A percentile compares a stretch with the other conserved stretches of the same genome.
These are phyloP conservation scores for Cydia splendana DNA, from an alignment of 1,140 invertebrate genomes.

Conservation along the genomic window DNA sequence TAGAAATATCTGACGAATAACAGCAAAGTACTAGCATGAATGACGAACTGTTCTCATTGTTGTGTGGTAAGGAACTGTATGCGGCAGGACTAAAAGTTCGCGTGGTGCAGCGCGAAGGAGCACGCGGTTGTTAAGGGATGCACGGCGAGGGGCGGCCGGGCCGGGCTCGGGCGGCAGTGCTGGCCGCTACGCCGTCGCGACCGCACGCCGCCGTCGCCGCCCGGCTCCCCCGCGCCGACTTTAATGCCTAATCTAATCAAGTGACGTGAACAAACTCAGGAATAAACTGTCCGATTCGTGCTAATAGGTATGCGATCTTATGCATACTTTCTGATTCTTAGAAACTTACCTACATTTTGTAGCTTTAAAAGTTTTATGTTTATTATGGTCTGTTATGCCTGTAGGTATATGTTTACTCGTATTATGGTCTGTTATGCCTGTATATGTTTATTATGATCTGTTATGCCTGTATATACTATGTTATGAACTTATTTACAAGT, in stretches of 20 bases:
- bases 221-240: conserved; percentile 20
- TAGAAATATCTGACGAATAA: no score
- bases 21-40: not conserved
- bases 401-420: no score
- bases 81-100: not conserved
- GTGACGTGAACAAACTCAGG: conserved; percentile 62
- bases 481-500: not conserved
- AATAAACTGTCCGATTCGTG: conserved; percentile 51
- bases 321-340: conserved; percentile 10
- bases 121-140: conserved; percentile 52
- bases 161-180: conserved; percentile 52
- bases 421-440: no score
- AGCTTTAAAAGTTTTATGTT: conserved; percentile 21
- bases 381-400: not conserved
- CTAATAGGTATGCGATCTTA: conserved; percentile 46
- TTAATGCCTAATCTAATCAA: conserved; percentile 67
- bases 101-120: conserved; percentile 46
- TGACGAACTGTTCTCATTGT: not conserved
- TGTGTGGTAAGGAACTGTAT: not conserved
- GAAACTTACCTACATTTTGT: conserved; percentile 6
- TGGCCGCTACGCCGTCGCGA: conserved; percentile 61
- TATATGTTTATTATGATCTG: no score
- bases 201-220: conserved; percentile 51
- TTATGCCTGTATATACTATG: not conserved
- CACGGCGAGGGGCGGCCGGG: conserved; percentile 51